These are phyloP conservation scores for Cheilosia vernalis DNA, from an alignment of 2,888 invertebrate species.

Conservation along the genomic window DNA sequence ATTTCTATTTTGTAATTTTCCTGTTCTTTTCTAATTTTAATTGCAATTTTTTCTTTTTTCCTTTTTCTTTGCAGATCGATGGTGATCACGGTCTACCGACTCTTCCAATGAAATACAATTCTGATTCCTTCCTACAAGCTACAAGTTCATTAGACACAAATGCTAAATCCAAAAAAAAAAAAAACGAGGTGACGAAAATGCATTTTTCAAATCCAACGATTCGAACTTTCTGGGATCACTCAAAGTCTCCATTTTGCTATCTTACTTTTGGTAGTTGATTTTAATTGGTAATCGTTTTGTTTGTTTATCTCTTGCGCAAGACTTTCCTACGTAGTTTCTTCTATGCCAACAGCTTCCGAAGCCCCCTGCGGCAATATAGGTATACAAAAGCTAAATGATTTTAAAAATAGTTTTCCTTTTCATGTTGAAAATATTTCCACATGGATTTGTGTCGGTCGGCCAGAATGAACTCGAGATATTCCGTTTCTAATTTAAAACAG, in stretches of 20 bases:
- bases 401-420: conserved; percentile 73
- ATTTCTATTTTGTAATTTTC: conserved; percentile 5
- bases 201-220: neutral
- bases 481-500: conserved; percentile 41
- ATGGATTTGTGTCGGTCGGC: conserved; percentile 19
- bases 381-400: conserved; percentile 39
- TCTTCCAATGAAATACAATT: conserved; percentile 43
- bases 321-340: neutral
- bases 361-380: conserved; percentile 63
- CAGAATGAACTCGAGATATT: conserved; percentile 21
- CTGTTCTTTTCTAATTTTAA: conserved; percentile 30
- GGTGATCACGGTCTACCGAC: conserved; percentile 28
- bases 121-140: conserved; percentile 28
- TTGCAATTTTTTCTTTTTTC: conserved; percentile 15
- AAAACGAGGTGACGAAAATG: conserved; percentile 18
- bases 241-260: conserved; percentile 5
- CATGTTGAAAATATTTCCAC: conserved; percentile 72
- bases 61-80: neutral
- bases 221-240: neutral
- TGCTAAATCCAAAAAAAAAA: conserved; percentile 9
- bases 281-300: neutral
- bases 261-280: neutral
- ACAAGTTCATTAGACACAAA: conserved; percentile 57
- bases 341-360: conserved; percentile 7
- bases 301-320: conserved; percentile 19